Conservation (phyloP, 1,140 invertebrate genomes). For the Branchinecta lindahli region DNA sequence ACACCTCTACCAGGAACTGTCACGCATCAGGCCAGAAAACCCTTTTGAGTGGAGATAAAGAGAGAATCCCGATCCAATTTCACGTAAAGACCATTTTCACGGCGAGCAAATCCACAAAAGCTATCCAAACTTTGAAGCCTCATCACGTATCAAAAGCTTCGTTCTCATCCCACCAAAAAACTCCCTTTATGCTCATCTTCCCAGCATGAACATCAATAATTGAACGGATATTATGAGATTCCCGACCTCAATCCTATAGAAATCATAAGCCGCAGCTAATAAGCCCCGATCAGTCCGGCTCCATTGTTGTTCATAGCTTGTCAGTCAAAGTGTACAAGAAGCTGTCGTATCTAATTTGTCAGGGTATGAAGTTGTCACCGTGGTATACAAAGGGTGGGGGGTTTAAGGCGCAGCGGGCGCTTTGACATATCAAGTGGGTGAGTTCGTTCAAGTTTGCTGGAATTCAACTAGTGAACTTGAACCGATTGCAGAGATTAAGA, state of each 20-base stretch:
- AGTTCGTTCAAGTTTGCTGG: not conserved
- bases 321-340: not conserved
- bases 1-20: too few relatives aligned
- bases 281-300: not conserved
- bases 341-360: constrained; percentile 6
- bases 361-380: not conserved
- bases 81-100: not conserved
- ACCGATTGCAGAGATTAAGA: too few relatives aligned
- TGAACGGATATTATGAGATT: not conserved
- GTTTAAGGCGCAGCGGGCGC: not conserved
- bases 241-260: not conserved
- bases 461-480: not conserved
- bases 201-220: constrained; percentile 10
- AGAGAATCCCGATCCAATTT: not conserved
- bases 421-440: not conserved
- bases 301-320: not conserved
- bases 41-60: too few relatives aligned
- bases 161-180: not conserved
- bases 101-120: not conserved
- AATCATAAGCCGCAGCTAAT: not conserved
- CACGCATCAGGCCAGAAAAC: too few relatives aligned
- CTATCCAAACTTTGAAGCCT: not conserved
- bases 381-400: not conserved
- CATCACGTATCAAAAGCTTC: not conserved
- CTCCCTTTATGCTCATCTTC: constrained; percentile 2